phyloP scores from a whole-genome alignment of 2,113 vertebrate species.

The Raphicerus campestris region DNA sequence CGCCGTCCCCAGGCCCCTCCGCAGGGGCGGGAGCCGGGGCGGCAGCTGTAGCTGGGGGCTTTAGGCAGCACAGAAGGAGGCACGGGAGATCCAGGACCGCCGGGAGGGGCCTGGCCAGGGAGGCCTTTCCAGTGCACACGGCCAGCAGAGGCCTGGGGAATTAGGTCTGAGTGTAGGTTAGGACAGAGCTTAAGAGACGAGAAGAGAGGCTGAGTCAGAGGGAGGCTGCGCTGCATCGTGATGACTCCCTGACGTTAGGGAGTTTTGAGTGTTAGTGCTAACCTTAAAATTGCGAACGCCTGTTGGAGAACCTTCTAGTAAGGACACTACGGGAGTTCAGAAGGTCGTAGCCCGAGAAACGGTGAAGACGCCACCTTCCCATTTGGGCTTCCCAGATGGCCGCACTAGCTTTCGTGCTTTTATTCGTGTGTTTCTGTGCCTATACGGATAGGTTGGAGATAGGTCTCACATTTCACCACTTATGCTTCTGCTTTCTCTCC shows the following conservation, averaged over 20 bases:
- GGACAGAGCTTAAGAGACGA: fast-evolving
- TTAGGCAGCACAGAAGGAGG: neutral
- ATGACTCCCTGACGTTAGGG: neutral
- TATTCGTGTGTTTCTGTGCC: fast-evolving
- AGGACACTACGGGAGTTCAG: neutral
- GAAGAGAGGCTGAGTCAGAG: neutral
- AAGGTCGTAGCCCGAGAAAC: neutral
- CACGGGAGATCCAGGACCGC: fast-evolving
- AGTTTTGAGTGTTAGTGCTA: too few relatives aligned
- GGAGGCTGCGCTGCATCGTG: neutral
- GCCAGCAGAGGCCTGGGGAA: fast-evolving
- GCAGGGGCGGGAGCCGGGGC: neutral
- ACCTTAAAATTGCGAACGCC: neutral
- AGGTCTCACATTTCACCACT: too few relatives aligned
- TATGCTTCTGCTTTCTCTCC: neutral
- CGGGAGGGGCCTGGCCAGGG: neutral
- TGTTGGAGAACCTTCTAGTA: neutral
- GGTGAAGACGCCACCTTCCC: neutral
- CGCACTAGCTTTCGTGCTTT: neutral
- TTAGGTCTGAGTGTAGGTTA: neutral
- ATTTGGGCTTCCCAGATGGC: neutral
- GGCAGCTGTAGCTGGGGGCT: fast-evolving
- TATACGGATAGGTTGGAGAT: neutral
- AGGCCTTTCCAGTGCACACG: fast-evolving
- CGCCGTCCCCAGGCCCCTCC: neutral